phyloP scores from a whole-genome alignment of 1,140 invertebrate species.

The Hypsibius dujardini region DNA sequence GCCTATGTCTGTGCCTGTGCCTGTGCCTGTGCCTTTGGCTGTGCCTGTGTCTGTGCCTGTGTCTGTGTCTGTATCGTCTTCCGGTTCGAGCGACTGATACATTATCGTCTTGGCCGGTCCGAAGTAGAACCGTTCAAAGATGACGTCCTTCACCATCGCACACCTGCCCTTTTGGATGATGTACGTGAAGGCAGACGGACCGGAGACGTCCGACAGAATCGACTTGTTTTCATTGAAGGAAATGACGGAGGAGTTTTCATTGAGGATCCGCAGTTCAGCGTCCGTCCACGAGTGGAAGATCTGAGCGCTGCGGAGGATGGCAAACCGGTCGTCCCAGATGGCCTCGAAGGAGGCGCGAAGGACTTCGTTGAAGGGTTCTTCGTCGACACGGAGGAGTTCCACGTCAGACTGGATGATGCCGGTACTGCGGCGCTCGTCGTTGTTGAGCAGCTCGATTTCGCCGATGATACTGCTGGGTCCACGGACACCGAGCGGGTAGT shows the following conservation, averaged over 20 bases:
- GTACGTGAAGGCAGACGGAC: constrained; percentile 11
- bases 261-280: constrained; percentile 14
- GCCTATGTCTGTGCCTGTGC: too few relatives aligned
- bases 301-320: constrained; percentile 9
- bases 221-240: constrained; percentile 8
- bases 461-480: constrained; percentile 16
- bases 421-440: constrained; percentile 15
- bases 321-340: constrained; percentile 16
- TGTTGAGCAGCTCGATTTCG: constrained; percentile 17
- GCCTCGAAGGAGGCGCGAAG: constrained; percentile 17
- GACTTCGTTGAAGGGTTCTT: constrained; percentile 13
- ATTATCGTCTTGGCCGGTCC: background rate
- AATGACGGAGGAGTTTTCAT: constrained; percentile 18
- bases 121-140: background rate
- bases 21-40: too few relatives aligned
- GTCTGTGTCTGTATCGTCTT: too few relatives aligned
- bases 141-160: constrained; percentile 12
- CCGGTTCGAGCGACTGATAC: background rate
- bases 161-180: constrained; percentile 5
- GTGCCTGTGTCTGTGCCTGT: too few relatives aligned
- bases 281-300: background rate
- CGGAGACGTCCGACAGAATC: constrained; percentile 1
- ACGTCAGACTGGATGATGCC: constrained; percentile 2
- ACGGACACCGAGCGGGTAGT: background rate
- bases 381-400: constrained; percentile 16